These are phyloP conservation scores for Eupithecia vulgata DNA, from an alignment of 2,888 invertebrate genomes.

Conservation along the genomic window DNA sequence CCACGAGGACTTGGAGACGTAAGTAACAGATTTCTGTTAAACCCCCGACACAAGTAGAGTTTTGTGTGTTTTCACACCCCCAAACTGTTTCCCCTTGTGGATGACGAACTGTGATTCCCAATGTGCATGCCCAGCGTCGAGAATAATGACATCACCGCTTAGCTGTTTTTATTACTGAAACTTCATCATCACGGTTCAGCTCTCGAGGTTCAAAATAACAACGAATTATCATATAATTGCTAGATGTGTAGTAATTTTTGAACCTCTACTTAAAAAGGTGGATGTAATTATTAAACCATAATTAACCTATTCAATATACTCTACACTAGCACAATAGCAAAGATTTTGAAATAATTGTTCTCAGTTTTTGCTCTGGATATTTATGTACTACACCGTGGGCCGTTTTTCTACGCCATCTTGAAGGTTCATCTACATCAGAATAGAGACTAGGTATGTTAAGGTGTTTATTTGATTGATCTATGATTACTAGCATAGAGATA, in stretches of 20 bases:
- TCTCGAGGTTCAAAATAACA: neutral
- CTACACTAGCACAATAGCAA: neutral
- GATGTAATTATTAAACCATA: neutral
- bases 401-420: neutral
- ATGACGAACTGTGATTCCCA: neutral
- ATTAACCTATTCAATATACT: neutral
- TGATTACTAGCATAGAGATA: neutral
- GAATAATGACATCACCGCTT: neutral
- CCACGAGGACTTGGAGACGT: constrained; percentile 90
- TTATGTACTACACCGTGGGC: neutral
- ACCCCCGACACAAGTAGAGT: neutral
- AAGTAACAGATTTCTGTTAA: constrained; percentile 51
- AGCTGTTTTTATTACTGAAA: neutral
- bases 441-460: neutral
- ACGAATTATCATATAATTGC: neutral
- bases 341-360: neutral
- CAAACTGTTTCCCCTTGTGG: neutral
- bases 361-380: neutral
- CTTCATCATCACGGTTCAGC: too few relatives aligned
- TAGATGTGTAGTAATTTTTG: neutral
- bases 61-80: neutral
- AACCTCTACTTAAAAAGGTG: neutral
- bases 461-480: neutral
- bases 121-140: neutral
- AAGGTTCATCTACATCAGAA: neutral